Percentiles rank a stretch among this genome's conserved stretches.
phyloP scores from a whole-genome alignment of 2,113 vertebrate genomes.

The Myanophis thanlyinensis region DNA sequence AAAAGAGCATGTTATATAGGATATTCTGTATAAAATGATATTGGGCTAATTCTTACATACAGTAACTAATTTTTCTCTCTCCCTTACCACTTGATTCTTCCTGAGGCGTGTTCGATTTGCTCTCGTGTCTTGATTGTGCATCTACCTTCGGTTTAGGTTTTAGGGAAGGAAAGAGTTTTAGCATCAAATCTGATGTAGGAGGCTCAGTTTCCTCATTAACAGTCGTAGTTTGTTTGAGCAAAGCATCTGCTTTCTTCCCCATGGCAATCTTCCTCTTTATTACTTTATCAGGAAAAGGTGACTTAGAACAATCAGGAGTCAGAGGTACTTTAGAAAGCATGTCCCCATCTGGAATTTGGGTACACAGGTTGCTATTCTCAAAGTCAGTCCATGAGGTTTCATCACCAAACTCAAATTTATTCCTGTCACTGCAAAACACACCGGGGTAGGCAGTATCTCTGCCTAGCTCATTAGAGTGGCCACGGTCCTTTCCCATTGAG shows the following conservation, averaged over 20 bases:
- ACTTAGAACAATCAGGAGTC: slow-evolving; percentile 33
- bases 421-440: slow-evolving; percentile 7
- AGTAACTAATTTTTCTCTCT: not conserved
- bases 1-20: not conserved
- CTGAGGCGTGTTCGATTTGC: slow-evolving; percentile 46
- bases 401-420: slow-evolving; percentile 85
- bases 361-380: slow-evolving; percentile 62
- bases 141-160: slow-evolving; percentile 75
- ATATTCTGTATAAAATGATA: not conserved
- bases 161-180: slow-evolving; percentile 86
- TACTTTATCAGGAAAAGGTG: slow-evolving; percentile 57
- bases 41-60: not conserved
- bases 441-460: slow-evolving; percentile 23
- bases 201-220: slow-evolving; percentile 57
- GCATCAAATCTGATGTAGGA: slow-evolving; percentile 82
- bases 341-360: slow-evolving; percentile 43
- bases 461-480: slow-evolving; percentile 57
- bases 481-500: slow-evolving; percentile 59
- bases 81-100: slow-evolving; percentile 74
- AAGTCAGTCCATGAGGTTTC: slow-evolving; percentile 90
- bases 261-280: slow-evolving; percentile 81
- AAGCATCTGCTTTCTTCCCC: slow-evolving; percentile 68
- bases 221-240: slow-evolving; percentile 21
- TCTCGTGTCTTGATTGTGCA: slow-evolving; percentile 45
- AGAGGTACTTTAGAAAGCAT: slow-evolving; percentile 26